Base-by-base conservation (phyloP, 2,113 vertebrate species). In the Nyctereutes procyonoides region DNA sequence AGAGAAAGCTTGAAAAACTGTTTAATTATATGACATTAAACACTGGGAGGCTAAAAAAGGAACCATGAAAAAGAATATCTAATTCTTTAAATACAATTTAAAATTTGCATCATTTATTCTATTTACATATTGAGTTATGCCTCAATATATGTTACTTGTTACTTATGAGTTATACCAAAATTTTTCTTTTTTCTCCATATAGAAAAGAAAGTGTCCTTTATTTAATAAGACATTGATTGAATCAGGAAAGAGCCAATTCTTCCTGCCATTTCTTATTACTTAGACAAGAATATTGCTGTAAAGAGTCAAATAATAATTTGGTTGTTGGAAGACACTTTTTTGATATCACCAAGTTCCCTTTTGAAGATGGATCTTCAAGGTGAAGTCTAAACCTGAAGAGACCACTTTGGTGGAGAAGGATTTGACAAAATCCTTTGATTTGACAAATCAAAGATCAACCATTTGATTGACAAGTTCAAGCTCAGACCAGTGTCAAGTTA, bases 171-270 rank as follows among this genome's bases (percentile, higher is more conserved):
- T 95, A 48, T 51, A 67, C 51, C 14, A 73, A 93, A 95, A 85
- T 93, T 74, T 2, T 48, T 89, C 0, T n/a, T 74, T 93, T 55
- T 53, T 24, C 5, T 89, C n/a, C n/a, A 51, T 26, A 90, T 5
- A 95, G 30, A 81, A 96, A 93, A 77, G 1, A 93, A 60, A 85
- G 53, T 55, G 6, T 11, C 16, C 19, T 91, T 63, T 56, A 77
- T 60, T 93, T 89, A 93, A 62, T 88, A 89, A 74, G 51, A 82
- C 1, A 58, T 90, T 95, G 53, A 58, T 90, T 95, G 53, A 95
- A 51, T 35, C 16, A 58, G 7, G 5, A 62, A 89, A 60, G 3
- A 83, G 4, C 0, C 51, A 73, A 48, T 1, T 38, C 8, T 58
- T 77, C 7, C 22, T 90, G 60, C 35, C n/a, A 88, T 88, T 95